A percentile compares a stretch with the other conserved stretches of the same genome.
These are phyloP conservation scores for Sericinus montela DNA, from an alignment of 2,888 invertebrate species.

Conservation along the genomic window DNA sequence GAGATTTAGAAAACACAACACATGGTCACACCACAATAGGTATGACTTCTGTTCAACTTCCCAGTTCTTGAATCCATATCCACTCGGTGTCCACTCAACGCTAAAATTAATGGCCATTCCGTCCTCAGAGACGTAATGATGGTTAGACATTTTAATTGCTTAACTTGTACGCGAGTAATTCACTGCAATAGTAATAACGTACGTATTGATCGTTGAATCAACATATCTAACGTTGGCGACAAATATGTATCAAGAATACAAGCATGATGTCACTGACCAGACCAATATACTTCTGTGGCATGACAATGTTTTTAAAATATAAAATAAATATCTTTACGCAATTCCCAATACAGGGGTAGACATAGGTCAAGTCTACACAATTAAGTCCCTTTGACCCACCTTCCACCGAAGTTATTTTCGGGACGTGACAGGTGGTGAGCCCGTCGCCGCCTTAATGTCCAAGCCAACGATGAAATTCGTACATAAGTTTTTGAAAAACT, in stretches of 20 bases:
- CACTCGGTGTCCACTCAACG: conserved; percentile 9
- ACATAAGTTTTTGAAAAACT: too few relatives aligned
- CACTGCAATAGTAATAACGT: conserved; percentile 8
- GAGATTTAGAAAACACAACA: background rate
- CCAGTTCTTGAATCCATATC: conserved; percentile 5
- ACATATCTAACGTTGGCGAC: background rate
- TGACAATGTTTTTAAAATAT: too few relatives aligned
- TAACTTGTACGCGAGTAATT: background rate
- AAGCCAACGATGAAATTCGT: too few relatives aligned
- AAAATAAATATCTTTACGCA: too few relatives aligned
- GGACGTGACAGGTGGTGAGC: too few relatives aligned
- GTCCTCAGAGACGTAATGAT: conserved; percentile 7
- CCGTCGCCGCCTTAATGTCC: too few relatives aligned
- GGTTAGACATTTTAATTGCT: conserved; percentile 10
- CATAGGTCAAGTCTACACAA: too few relatives aligned
- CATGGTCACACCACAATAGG: background rate
- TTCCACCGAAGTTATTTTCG: too few relatives aligned
- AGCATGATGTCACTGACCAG: background rate
- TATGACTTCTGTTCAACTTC: conserved; percentile 2
- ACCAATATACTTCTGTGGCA: too few relatives aligned
- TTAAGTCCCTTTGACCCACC: too few relatives aligned
- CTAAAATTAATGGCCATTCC: conserved; percentile 10
- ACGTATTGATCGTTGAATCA: background rate
- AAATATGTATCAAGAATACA: background rate
- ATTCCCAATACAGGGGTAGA: too few relatives aligned